Percentiles rank a stretch among this genome's conserved stretches.
Evolutionary conservation across 2,888 invertebrate species (phyloP).

Genomic region (Rhimphoctona megacephalus): DNA sequence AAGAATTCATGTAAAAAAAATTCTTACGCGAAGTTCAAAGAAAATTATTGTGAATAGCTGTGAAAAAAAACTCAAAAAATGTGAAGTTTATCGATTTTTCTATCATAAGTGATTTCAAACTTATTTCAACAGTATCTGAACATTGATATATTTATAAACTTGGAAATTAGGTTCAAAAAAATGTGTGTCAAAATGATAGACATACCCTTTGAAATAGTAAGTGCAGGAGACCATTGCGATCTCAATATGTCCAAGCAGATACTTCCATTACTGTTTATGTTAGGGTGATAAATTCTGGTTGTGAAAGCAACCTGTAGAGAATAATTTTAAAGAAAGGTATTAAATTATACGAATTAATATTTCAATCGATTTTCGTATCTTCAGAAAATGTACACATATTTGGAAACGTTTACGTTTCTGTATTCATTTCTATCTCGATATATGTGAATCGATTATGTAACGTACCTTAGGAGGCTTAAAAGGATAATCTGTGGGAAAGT

Average conservation of each 20-base stretch:
- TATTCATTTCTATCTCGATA: neutral
- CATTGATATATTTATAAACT: neutral
- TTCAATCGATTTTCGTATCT: neutral
- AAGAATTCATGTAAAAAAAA: neutral
- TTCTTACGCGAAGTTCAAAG: neutral
- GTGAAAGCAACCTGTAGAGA: constrained; percentile 95
- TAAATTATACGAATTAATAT: constrained; percentile 13
- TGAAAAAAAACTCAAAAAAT: neutral
- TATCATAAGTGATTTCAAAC: neutral
- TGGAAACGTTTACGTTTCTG: neutral
- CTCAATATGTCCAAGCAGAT: constrained; percentile 99
- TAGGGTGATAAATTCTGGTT: constrained; percentile 99
- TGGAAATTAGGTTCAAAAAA: neutral
- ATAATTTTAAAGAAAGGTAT: constrained; percentile 27
- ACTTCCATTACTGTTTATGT: constrained; percentile 99
- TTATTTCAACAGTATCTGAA: neutral
- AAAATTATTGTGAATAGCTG: neutral
- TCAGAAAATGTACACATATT: neutral
- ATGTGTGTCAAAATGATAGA: constrained; percentile 43
- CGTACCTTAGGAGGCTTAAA: constrained; percentile 99
- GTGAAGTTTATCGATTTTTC: neutral
- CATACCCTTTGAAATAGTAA: constrained; percentile 99
- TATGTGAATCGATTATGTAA: constrained; percentile 10
- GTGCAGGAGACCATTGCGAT: constrained; percentile 99
- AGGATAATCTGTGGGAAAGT: constrained; percentile 99